Conservation (phyloP, 2,113 vertebrate species). For the Chloroceryle aenea region DNA sequence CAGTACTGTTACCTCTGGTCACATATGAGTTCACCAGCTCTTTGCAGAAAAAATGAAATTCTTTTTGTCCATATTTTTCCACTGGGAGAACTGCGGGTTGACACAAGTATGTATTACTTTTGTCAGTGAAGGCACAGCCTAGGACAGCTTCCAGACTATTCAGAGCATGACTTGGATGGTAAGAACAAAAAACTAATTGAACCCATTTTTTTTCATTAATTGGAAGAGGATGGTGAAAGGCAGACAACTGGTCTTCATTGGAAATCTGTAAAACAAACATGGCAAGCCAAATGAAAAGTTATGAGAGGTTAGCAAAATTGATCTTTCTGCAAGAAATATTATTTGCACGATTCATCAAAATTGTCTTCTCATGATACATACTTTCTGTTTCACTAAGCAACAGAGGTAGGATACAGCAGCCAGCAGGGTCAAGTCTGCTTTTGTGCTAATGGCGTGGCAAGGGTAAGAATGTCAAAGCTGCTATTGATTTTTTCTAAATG, state of each 20-base stretch:
- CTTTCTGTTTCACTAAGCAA: background rate
- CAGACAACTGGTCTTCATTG: background rate
- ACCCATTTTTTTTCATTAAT: background rate
- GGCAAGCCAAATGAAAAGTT: background rate
- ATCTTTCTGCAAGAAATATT: background rate
- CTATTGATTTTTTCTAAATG: slow-evolving; percentile 27
- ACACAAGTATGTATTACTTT: background rate
- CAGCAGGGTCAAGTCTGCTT: background rate
- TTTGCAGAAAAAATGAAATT: background rate
- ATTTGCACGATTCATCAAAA: background rate
- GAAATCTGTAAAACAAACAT: background rate
- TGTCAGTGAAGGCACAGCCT: background rate
- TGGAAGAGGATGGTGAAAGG: background rate
- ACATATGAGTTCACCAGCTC: background rate
- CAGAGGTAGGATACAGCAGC: background rate
- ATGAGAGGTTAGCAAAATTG: background rate
- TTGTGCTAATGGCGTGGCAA: background rate
- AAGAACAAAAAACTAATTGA: background rate
- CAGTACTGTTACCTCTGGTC: background rate
- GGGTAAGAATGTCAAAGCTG: background rate
- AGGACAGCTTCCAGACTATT: background rate
- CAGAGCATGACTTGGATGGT: background rate
- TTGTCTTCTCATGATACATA: background rate
- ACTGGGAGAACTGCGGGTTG: background rate
- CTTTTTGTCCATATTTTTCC: background rate